These are phyloP conservation scores for Scaptomyza cyrtandrae DNA, from an alignment of 2,888 invertebrate genomes.

Conservation along the genomic window DNA sequence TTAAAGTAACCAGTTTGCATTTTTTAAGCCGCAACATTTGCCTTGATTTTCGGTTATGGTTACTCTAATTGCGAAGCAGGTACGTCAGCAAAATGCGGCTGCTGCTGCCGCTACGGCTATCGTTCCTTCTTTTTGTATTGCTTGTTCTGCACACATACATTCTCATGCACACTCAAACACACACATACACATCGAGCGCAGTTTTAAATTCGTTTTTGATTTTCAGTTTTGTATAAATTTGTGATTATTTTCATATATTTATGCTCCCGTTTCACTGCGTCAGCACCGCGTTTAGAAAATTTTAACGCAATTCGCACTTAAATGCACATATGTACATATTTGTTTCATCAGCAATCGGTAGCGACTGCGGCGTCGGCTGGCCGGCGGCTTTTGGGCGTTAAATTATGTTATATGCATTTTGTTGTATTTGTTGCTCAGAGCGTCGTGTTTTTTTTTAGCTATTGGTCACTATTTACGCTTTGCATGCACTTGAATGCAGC, in stretches of 20 bases:
- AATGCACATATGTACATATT: slow-evolving; percentile 50
- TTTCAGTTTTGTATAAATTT: slow-evolving; percentile 50
- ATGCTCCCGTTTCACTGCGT: slow-evolving; percentile 61
- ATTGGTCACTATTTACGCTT: slow-evolving; percentile 11
- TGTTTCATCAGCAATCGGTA: slow-evolving; percentile 39
- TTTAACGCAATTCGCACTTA: slow-evolving; percentile 50
- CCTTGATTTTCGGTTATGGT: slow-evolving; percentile 65
- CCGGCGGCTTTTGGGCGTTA: slow-evolving; percentile 77
- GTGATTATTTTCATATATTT: slow-evolving; percentile 47
- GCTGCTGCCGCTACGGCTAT: slow-evolving; percentile 55
- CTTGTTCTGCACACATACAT: slow-evolving; percentile 57
- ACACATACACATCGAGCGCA: slow-evolving; percentile 45
- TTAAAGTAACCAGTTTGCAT: slow-evolving; percentile 76
- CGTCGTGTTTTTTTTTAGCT: slow-evolving; percentile 14
- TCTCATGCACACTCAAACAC: slow-evolving; percentile 28
- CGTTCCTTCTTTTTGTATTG: slow-evolving; percentile 55
- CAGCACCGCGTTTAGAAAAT: slow-evolving; percentile 56
- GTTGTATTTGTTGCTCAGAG: slow-evolving; percentile 16
- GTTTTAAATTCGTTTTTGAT: slow-evolving; percentile 56
- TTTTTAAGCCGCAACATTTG: slow-evolving; percentile 63
- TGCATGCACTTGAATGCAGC: slow-evolving; percentile 27
- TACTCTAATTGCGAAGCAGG: slow-evolving; percentile 71
- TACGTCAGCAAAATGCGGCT: slow-evolving; percentile 66
- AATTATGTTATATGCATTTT: slow-evolving; percentile 56
- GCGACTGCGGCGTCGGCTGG: slow-evolving; percentile 48